phyloP scores from a whole-genome alignment of 2,888 invertebrate species.

The Scotopteryx bipunctaria region DNA sequence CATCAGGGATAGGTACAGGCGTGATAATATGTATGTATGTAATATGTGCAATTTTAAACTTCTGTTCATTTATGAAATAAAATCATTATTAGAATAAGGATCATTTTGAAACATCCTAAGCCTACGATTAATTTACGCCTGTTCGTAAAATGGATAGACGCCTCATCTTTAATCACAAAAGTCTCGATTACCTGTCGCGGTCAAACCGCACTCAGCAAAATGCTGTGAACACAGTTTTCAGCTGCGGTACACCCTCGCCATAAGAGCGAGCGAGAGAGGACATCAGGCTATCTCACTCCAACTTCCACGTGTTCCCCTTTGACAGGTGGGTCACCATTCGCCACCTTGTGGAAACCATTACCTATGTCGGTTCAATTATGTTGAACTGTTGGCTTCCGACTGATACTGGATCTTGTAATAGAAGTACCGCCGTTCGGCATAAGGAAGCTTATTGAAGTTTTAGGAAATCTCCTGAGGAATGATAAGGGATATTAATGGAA shows the following conservation, averaged over 20 bases:
- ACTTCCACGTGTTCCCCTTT: conserved; percentile 5
- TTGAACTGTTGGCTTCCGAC: conserved; percentile 63
- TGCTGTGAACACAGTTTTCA: not conserved
- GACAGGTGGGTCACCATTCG: conserved; percentile 3
- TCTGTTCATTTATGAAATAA: too few species aligned
- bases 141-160: too few species aligned
- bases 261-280: conserved; percentile 4
- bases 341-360: conserved; percentile 47
- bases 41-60: too few species aligned
- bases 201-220: not conserved
- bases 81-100: too few species aligned
- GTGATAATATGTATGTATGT: too few species aligned
- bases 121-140: too few species aligned
- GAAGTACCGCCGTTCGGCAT: conserved; percentile 12
- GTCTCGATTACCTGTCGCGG: too few species aligned
- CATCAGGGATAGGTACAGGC: too few species aligned
- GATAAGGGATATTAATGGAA: conserved; percentile 18
- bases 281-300: not conserved
- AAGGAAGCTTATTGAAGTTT: conserved; percentile 14
- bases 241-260: not conserved
- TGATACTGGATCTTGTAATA: conserved; percentile 21
- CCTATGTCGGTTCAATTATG: conserved; percentile 66
- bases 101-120: too few species aligned
- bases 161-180: too few species aligned
- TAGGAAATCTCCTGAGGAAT: conserved; percentile 3